Evolutionary conservation across 1,140 invertebrate genomes (phyloP).

Genomic region (Bombus ignitus): DNA sequence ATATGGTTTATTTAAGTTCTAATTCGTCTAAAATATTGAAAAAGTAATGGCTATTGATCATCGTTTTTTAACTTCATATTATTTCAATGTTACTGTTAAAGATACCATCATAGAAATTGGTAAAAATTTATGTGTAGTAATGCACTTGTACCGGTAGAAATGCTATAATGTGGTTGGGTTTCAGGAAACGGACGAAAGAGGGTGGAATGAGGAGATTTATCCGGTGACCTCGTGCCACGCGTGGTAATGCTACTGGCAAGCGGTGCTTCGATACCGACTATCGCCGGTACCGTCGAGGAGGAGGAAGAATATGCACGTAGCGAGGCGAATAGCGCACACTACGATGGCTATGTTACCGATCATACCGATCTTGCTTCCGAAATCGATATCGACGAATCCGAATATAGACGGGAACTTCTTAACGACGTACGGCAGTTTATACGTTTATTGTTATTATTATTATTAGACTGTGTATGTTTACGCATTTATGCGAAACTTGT

Average conservation of each 20-base stretch:
- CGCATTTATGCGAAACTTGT: not conserved
- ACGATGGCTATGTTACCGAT: conserved; percentile 88
- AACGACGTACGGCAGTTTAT: conserved; percentile 86
- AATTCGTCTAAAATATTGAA: not conserved
- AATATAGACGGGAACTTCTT: conserved; percentile 88
- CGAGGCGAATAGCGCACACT: conserved; percentile 78
- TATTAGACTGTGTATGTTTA: no score
- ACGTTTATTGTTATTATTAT: not conserved
- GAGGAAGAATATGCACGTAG: conserved; percentile 78
- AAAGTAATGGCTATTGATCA: not conserved
- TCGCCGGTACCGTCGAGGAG: conserved; percentile 77
- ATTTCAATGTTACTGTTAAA: not conserved
- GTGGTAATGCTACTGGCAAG: conserved; percentile 78
- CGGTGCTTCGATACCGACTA: conserved; percentile 79
- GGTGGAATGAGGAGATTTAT: conserved; percentile 66
- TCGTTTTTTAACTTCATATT: not conserved
- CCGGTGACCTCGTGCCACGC: conserved; percentile 68
- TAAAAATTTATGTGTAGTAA: not conserved
- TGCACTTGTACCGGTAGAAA: not conserved
- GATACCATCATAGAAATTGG: not conserved
- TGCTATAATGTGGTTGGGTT: conserved; percentile 7
- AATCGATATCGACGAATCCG: conserved; percentile 88
- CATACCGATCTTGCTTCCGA: conserved; percentile 90
- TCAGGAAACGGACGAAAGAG: conserved; percentile 55
- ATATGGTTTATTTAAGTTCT: not conserved